These are phyloP conservation scores for Umimayanthus chanpuru DNA, from an alignment of 92 coral and sea anemone genomes.

Conservation along the genomic window DNA sequence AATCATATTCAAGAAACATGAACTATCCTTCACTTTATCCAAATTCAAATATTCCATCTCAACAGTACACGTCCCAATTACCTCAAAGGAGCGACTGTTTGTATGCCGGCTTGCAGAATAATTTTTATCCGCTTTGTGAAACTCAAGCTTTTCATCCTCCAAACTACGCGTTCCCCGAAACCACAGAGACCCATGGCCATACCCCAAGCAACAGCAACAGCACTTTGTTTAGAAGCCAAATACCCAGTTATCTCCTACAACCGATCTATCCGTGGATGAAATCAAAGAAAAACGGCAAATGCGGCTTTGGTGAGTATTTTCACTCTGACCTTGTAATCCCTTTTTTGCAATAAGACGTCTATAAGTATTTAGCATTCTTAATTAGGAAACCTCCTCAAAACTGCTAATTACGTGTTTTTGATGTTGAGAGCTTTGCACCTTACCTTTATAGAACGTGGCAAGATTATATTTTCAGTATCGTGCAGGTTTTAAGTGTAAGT, in stretches of 20 bases:
- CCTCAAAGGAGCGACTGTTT: conserved; percentile 80
- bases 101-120: conserved; percentile 68
- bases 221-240: conserved; percentile 49
- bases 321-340: conserved; percentile 34
- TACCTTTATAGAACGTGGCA: not conserved
- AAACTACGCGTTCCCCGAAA: conserved; percentile 7
- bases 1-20: conserved; percentile 99
- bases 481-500: conserved; percentile 7
- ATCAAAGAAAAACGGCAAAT: conserved; percentile 83
- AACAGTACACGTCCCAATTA: conserved; percentile 74
- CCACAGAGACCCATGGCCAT: not conserved
- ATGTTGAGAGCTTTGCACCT: conserved; percentile 12
- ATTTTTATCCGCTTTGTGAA: conserved; percentile 55
- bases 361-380: conserved; percentile 38
- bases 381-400: conserved; percentile 14
- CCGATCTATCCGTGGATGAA: conserved; percentile 99
- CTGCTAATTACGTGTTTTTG: conserved; percentile 27
- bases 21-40: conserved; percentile 86
- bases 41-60: conserved; percentile 77
- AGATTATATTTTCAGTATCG: not conserved
- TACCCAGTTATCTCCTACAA: conserved; percentile 77
- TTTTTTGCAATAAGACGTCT: conserved; percentile 40
- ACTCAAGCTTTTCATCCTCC: conserved; percentile 41
- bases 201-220: conserved; percentile 15
- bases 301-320: conserved; percentile 63